A percentile compares a stretch with the other conserved stretches of the same genome.
phyloP scores from a whole-genome alignment of 2,113 vertebrate genomes.

The Hyaena hyaena region DNA sequence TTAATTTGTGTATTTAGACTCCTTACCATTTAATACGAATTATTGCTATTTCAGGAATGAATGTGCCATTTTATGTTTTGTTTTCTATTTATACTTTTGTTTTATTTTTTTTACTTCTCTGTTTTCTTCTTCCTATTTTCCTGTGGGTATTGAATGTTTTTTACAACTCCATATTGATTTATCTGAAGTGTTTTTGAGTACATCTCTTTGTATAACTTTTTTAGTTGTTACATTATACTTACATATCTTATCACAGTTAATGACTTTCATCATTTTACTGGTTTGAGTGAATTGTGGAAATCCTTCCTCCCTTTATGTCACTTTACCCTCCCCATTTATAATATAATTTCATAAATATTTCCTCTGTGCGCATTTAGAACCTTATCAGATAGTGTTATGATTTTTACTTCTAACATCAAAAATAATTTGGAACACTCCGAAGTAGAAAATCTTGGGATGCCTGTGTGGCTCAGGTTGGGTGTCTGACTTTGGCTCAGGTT shows the following conservation, averaged over 20 bases:
- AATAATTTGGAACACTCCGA: neutral
- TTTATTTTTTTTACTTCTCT: neutral
- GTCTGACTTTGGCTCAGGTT: too few relatives aligned
- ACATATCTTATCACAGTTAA: neutral
- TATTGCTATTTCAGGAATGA: neutral
- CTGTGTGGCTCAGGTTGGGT: too few relatives aligned
- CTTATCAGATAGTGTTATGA: neutral
- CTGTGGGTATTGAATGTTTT: neutral
- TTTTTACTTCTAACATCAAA: slow-evolving; percentile 13
- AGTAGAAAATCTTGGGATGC: neutral
- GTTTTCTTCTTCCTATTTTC: neutral
- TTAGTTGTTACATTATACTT: neutral
- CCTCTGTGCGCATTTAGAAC: neutral
- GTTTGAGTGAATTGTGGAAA: neutral
- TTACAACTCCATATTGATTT: neutral
- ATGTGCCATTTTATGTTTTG: neutral
- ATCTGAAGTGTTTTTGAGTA: neutral
- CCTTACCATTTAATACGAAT: neutral
- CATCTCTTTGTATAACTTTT: neutral
- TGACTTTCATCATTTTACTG: neutral
- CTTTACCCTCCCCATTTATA: neutral
- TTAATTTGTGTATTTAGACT: neutral
- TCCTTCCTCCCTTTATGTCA: neutral
- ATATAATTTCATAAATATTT: neutral
- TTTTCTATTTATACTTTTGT: neutral